phyloP scores from a whole-genome alignment of 1,140 invertebrate species.

The Lepidotrigona ventralis region DNA sequence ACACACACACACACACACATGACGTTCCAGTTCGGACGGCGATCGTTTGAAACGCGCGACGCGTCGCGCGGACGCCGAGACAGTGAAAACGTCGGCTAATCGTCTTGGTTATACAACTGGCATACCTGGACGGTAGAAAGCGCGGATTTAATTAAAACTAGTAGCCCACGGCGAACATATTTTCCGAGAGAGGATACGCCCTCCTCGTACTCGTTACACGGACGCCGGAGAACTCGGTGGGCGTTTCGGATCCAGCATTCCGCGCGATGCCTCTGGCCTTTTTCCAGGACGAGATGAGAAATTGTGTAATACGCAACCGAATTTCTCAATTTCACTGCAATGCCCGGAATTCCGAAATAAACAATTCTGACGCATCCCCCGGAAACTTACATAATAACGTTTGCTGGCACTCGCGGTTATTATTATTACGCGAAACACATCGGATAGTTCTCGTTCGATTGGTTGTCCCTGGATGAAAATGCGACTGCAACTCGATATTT shows the following conservation, averaged over 20 bases:
- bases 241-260: conserved; percentile 65
- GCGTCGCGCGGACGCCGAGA: conserved; percentile 53
- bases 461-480: neutral
- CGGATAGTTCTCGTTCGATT: neutral
- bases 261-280: conserved; percentile 57
- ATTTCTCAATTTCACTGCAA: conserved; percentile 55
- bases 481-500: neutral
- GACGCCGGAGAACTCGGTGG: conserved; percentile 55
- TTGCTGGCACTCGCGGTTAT: neutral
- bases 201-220: conserved; percentile 63
- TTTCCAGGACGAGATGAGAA: conserved; percentile 63
- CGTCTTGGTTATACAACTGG: conserved; percentile 66
- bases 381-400: conserved; percentile 4
- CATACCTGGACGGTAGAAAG: conserved; percentile 57
- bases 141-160: conserved; percentile 75
- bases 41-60: conserved; percentile 51
- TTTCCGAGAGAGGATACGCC: conserved; percentile 68
- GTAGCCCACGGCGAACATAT: conserved; percentile 72
- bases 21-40: conserved; percentile 30
- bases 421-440: neutral
- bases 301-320: conserved; percentile 62
- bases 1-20: conserved; percentile 23
- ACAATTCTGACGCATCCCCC: conserved; percentile 32
- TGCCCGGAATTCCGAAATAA: conserved; percentile 31
- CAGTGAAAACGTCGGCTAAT: conserved; percentile 62